Percentiles rank a stretch among this genome's conserved stretches.
phyloP scores from a whole-genome alignment of 2,113 vertebrate species.

The Solea solea region DNA sequence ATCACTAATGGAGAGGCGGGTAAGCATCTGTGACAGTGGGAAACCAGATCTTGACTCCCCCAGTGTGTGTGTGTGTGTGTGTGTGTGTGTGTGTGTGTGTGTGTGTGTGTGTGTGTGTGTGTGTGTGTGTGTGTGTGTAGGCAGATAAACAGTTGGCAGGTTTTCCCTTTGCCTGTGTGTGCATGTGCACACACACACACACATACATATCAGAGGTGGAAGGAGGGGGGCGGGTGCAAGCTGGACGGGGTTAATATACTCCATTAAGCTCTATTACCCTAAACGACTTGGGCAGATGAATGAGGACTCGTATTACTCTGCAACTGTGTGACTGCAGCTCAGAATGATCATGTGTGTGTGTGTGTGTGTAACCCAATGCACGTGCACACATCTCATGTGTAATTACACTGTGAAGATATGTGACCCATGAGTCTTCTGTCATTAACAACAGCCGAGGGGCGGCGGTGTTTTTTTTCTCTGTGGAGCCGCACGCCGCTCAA shows the following conservation, averaged over 20 bases:
- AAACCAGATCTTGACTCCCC: constrained; percentile 72
- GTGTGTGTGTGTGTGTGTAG: constrained; percentile 49
- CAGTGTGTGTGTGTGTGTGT: constrained; percentile 42
- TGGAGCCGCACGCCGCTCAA: constrained; percentile 15
- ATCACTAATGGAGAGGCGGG: constrained; percentile 91
- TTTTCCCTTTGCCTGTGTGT: constrained; percentile 79
- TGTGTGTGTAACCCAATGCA: constrained; percentile 18
- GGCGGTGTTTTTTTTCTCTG: neutral
- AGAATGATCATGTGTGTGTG: constrained; percentile 31
- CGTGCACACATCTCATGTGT: constrained; percentile 57
- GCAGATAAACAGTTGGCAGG: constrained; percentile 82
- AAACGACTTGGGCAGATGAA: constrained; percentile 77
- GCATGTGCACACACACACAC: constrained; percentile 45
- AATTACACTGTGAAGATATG: constrained; percentile 68
- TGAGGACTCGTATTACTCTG: constrained; percentile 69
- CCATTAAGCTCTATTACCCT: constrained; percentile 80
- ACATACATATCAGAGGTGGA: neutral
- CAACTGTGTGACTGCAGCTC: constrained; percentile 20
- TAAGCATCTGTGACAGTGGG: constrained; percentile 81
- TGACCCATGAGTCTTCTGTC: constrained; percentile 65
- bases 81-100: constrained; percentile 56
- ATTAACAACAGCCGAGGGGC: constrained; percentile 53
- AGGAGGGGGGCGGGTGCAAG: constrained; percentile 37
- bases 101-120: constrained; percentile 53
- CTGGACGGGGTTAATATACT: constrained; percentile 75